Evolutionary conservation across 2,888 invertebrate genomes (phyloP), one percentile per base, ranked within the genome.

Genomic region (Melieria picta): DNA sequence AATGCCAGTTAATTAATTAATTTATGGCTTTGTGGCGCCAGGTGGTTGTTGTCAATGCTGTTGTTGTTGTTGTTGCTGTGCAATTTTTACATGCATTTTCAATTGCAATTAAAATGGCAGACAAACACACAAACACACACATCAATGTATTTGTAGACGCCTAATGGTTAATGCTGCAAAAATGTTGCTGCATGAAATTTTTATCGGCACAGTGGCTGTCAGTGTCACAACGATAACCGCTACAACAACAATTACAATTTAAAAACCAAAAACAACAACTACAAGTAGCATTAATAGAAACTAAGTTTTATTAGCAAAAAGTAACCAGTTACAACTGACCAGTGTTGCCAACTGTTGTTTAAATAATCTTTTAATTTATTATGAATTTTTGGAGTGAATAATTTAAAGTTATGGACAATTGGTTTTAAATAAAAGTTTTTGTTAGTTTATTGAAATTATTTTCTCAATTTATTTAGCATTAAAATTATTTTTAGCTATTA

Each of bases 1-100:
- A 68, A 68, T 62, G 61, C 46, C 16, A 61, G 46, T 68, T 61
- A 68, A 68, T 68, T 68, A 61, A 66, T 66, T 60, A 66, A 52
- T 61, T 61, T 61, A 61, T 68, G 55, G 11, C 61, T 68, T 55
- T 7, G 46, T 61, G 52, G 68, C 68, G 68, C 60, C 68, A 61
- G 46, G 47, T 13, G 5, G 9, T 13, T 4, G 9, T 65, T 55
- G 13, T 55, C 16, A 16, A 1, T 57, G 30, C 46, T 66, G 65
- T 47, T 57, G 11, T 48, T 45, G 56, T 16, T 16, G 65, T 47
- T 57, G 11, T 48, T 45, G 56, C n/a, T 16, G 42, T 11, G 47
- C 47, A 43, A 66, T 57, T 66, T 66, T 57, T 48, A 66, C 57
- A 42, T 66, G 66, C 66, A 46, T 13, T 56, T 58, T 47, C 42